These are phyloP conservation scores for Xylota sylvarum DNA, from an alignment of 2,888 invertebrate species.

Conservation along the genomic window DNA sequence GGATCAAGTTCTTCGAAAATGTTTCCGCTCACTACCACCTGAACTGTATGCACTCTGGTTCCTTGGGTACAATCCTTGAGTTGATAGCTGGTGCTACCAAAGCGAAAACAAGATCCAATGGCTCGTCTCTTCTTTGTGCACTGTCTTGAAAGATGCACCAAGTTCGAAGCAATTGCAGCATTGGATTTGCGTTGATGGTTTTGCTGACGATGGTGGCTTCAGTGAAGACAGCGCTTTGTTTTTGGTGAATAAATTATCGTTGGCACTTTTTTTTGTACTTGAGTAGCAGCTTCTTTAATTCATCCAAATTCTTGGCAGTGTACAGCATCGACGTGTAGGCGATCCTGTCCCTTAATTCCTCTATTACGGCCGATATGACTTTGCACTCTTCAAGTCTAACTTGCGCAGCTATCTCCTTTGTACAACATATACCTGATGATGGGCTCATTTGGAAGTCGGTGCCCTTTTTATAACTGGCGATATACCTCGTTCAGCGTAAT, in stretches of 20 bases:
- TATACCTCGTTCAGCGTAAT: no score
- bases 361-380: not conserved
- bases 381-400: not conserved
- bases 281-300: no score
- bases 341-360: not conserved
- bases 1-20: not conserved
- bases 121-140: conserved; percentile 5
- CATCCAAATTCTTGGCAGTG: not conserved
- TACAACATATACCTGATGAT: no score
- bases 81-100: not conserved
- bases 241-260: no score
- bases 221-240: no score
- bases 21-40: not conserved
- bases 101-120: conserved; percentile 1
- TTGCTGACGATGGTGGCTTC: no score
- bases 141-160: not conserved
- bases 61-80: no score
- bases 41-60: not conserved
- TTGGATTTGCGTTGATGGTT: not conserved
- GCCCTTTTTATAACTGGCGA: no score
- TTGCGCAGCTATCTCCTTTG: no score
- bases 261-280: no score
- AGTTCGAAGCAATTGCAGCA: not conserved
- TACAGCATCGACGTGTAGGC: not conserved
- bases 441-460: no score